Base-by-base conservation (phyloP, 1,140 invertebrate genomes). In the Lepidotrigona ventralis region DNA sequence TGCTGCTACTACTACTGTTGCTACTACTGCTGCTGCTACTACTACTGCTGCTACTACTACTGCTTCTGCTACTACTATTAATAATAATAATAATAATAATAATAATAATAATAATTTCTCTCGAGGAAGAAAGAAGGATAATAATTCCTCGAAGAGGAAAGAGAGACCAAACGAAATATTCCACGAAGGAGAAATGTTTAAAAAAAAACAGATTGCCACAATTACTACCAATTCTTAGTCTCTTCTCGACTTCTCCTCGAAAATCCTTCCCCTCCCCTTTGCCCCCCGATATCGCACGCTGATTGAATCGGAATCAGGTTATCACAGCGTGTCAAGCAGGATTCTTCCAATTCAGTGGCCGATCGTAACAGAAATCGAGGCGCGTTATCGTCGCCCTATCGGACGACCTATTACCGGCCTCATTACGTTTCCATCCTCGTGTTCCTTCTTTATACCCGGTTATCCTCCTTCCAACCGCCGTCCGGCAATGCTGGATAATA, bases 401-500 rank as follows among this genome's bases (percentile, higher is more conserved):
- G 1, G 21, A 26, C 39, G 39, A 46, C n/a, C 68, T 54, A 80
- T 80, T 72, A 63, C 56, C n/a, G 9, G 12, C 8, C 54, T 51
- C 71, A 6, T 75, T 75, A 75, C 60, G 14, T 81, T 63, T 46
- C 79, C 17, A 81, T 66, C 26, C 21, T 39, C 39, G 33, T 29
- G 54, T 71, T 73, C 51, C 71, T 46, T 39, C 29, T 64, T 81
- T 46, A n/a, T n/a, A 75, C 23, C 14, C 2, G 2, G 58, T 21
- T 39, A 60, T 60, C 56, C 60, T 68, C 51, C 23, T 81, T 21
- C 6, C 12, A n/a, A 12, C 2, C 8, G 39, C 8, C 19, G 33
- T 2, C 63, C 79, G 23, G 46, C 73, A 46, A 77, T 66, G 58
- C 63, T 82, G 39, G 66, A 81, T 81, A 82, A 64, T 26, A 64